These are phyloP conservation scores for Craseonycteris thonglongyai DNA, from an alignment of 2,113 vertebrate species.

Conservation along the genomic window DNA sequence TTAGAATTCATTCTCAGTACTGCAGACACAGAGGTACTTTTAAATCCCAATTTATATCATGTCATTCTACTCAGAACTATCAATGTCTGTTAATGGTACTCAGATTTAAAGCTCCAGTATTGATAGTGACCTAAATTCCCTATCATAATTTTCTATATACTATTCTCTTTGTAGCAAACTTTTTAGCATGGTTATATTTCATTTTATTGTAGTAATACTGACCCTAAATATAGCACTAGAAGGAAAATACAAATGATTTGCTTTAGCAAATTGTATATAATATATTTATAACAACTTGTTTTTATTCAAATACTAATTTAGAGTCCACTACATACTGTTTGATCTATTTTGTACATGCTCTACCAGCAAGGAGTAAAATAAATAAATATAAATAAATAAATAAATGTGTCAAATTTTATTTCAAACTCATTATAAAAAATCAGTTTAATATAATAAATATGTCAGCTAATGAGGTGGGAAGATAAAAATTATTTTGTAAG, in stretches of 20 bases:
- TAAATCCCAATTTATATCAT: too few species aligned
- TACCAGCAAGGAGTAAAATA: conserved; percentile 14
- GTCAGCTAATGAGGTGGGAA: neutral
- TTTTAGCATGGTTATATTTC: too few species aligned
- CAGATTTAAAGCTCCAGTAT: too few species aligned
- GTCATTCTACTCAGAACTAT: too few species aligned
- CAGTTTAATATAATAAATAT: neutral
- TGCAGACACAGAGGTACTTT: too few species aligned
- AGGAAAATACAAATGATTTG: neutral
- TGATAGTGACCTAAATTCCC: too few species aligned
- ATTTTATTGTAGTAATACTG: too few species aligned
- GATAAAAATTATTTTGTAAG: neutral
- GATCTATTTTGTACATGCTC: conserved; percentile 8
- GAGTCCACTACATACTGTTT: conserved; percentile 54
- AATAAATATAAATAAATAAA: neutral
- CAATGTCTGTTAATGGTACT: too few species aligned
- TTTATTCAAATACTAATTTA: conserved; percentile 56
- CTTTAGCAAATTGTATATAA: conserved; percentile 55
- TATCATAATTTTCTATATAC: too few species aligned
- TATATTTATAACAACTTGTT: conserved; percentile 14
- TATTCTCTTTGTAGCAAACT: too few species aligned
- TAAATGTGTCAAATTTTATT: too few species aligned
- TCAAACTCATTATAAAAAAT: neutral
- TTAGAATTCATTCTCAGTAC: too few species aligned
- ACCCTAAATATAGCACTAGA: neutral